Conservation (phyloP, 2,113 vertebrate genomes). For the Anseranas semipalmata region DNA sequence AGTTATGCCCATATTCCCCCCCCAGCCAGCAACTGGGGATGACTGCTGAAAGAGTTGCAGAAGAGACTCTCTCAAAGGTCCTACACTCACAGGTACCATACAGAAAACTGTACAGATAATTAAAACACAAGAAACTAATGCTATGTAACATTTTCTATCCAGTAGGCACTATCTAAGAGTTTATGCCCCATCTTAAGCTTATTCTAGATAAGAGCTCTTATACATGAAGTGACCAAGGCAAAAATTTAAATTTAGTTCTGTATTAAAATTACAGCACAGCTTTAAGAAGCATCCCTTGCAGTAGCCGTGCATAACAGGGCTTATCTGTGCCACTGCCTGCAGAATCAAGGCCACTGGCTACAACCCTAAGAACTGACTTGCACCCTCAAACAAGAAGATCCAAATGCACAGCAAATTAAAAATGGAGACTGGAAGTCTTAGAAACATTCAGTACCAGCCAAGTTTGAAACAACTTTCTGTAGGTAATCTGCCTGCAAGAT, state of each 20-base stretch:
- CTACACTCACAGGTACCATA: not conserved
- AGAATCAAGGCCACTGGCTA: not conserved
- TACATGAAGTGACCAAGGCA: not conserved
- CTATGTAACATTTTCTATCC: not conserved
- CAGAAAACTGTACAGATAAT: not conserved
- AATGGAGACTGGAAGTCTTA: not conserved
- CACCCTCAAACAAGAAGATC: not conserved
- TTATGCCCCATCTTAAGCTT: not conserved
- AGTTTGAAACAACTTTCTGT: not conserved
- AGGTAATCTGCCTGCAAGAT: not conserved
- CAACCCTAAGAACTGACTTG: not conserved
- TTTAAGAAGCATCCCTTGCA: not conserved
- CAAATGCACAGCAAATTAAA: not conserved
- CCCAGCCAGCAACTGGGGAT: fast-evolving
- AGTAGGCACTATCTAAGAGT: not conserved
- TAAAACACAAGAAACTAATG: not conserved
- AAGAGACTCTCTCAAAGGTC: not conserved
- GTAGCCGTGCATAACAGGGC: not conserved
- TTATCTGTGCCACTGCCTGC: not conserved
- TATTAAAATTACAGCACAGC: not conserved
- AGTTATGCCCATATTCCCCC: not conserved
- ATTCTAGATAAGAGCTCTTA: not conserved
- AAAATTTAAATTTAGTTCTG: not conserved
- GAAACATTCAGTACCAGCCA: not conserved
- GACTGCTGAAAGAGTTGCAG: not conserved